phyloP scores from a whole-genome alignment of 2,797 vertebrate genomes.

The Ctenosaura bakeri region DNA sequence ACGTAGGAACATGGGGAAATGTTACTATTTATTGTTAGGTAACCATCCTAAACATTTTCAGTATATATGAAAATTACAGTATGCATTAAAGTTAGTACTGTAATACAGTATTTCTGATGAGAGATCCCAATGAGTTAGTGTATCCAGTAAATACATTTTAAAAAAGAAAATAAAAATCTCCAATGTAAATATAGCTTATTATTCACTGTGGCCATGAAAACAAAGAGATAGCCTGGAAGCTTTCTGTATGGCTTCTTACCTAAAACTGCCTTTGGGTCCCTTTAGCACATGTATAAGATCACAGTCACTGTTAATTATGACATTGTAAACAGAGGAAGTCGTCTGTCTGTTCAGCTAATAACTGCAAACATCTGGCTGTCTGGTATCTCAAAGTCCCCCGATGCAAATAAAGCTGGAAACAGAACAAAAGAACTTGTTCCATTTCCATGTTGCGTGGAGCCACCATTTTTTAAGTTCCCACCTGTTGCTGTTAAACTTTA shows the following conservation, averaged over 20 bases:
- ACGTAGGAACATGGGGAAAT: neutral
- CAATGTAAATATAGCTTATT: conserved; percentile 9
- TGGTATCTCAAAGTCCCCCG: conserved; percentile 53
- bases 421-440: neutral
- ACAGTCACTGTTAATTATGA: conserved; percentile 59
- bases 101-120: neutral
- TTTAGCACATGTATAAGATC: neutral
- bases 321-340: conserved; percentile 78
- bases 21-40: neutral
- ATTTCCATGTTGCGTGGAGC: neutral
- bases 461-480: neutral
- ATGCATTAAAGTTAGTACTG: neutral
- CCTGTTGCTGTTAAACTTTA: neutral
- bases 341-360: conserved; percentile 72
- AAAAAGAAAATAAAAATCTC: neutral
- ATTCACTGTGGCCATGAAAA: neutral
- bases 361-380: conserved; percentile 77
- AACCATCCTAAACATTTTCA: neutral
- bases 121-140: neutral
- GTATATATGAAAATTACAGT: neutral
- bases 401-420: conserved; percentile 52
- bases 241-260: conserved; percentile 6
- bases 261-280: conserved; percentile 18
- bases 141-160: neutral
- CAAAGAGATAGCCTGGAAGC: neutral